Base-by-base conservation (phyloP, 1,140 invertebrate species). In the Zaprionus ornatus region DNA sequence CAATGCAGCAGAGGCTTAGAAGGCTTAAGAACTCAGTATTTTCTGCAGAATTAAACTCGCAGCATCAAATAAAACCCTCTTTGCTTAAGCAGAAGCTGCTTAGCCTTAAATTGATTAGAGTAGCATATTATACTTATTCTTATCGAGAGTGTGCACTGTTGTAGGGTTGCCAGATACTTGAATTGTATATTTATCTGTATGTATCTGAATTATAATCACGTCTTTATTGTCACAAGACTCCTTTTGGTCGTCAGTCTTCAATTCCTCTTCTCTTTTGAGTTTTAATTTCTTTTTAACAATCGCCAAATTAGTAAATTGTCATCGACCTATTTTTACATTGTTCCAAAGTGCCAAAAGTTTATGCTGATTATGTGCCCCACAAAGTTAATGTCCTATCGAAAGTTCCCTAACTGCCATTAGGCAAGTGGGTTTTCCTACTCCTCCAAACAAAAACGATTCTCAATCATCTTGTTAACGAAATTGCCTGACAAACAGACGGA, bases 381-480 rank as follows among this genome's bases (percentile, higher is more conserved):
- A 21, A 48, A 27, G 48, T 72, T 72, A 37, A 65, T 72, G 40
- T 37, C 12, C 63, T 29, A 17, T 13, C 42, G 35, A 67, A 72
- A 65, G 61, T 23, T 56, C 25, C 42, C 17, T 45, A 50, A 63
- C 63, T 66, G 63, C 54, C 42, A 52, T 64, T 63, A 29, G 35
- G 0, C 25, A 55, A 63, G 25, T 17, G 19, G n/a, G 13, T 10
- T 12, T 19, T 12, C 6, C 48, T 9, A 4, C 21, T 52, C 4
- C 15, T 4, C 27, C 50, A 40, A 15, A 7, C 32, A 23, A 15
- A 35, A 50, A 13, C 37, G 45, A 56, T 29, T 56, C 52, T 48
- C 61, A 72, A 76, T 76, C 74, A 72, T 62, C 57, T 77, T 67
- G 74, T 77, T 73, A 67, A 42, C 21, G 10, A 29, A 77, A 67